Base-by-base conservation (phyloP, 2,113 vertebrate species). In the Cyanoramphus novaezelandiae region DNA sequence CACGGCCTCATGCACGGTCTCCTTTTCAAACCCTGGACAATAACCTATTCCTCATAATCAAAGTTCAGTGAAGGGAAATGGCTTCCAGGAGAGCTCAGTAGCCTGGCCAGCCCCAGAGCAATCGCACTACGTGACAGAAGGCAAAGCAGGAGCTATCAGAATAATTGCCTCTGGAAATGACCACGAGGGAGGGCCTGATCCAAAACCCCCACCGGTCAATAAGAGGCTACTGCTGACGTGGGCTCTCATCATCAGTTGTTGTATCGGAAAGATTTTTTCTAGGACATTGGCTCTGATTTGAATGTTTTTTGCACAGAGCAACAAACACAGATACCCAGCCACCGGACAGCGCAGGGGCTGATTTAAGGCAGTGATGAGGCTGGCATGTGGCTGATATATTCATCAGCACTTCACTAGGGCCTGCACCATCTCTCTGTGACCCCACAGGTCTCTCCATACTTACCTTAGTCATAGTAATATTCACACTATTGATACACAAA, bases 31-130 rank as follows among this genome's bases (percentile, higher is more conserved):
- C 1, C 89, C 50, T 0, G 41, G 94, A 97, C 96, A 97, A 97
- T 97, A 96, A 97, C 94, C 93, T 86, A 95, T 95, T 96, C 86
- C 94, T 96, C 91, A 94, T 96, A 96, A 97, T 97, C 95, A 96
- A 96, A 96, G 96, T 97, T 95, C 96, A 95, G 90, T 65, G 77
- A 88, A 87, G 95, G 93, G 94, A 96, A 97, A 97, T 96, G 96
- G 96, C 95, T 97, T 96, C 96, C 93, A 96, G 91, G 93, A 96
- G 96, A 89, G 95, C 72, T 18, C 28, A 4, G 88, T 50, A 93
- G 92, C 86, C 93, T 35, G 81, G 83, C 83, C 93, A 86, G 92
- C 93, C 96, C 95, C 96, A 93, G 69, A 97, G 96, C 92, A 93
- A 76, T 84, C 28, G 2, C 88, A 50, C 90, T 75, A 87, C 86